Conservation (phyloP, 2,888 invertebrate species). For the Teinopalpus imperialis region DNA sequence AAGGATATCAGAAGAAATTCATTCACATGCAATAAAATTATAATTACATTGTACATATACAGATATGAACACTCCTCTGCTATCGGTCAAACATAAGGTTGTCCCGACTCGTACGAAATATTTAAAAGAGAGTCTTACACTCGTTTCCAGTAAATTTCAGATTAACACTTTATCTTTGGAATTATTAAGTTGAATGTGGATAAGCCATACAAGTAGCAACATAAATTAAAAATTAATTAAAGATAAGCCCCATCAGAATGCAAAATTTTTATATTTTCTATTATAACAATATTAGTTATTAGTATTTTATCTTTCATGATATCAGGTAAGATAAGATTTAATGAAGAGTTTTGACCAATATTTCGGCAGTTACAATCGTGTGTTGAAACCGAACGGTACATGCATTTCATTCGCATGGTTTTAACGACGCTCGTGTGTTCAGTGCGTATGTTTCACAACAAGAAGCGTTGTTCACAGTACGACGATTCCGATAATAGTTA, state of each 20-base stretch:
- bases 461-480: slow-evolving; percentile 29
- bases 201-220: slow-evolving; percentile 8
- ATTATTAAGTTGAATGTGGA: background rate
- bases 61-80: background rate
- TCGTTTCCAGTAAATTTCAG: background rate
- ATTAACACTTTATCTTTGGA: background rate
- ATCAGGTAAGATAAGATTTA: slow-evolving; percentile 22
- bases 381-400: background rate
- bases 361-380: slow-evolving; percentile 9
- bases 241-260: slow-evolving; percentile 1
- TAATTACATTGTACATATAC: background rate
- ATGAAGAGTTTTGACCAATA: slow-evolving; percentile 15
- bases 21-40: background rate
- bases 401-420: slow-evolving; percentile 9
- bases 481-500: slow-evolving; percentile 40
- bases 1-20: background rate
- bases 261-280: slow-evolving; percentile 1
- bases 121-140: background rate
- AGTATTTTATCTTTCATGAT: slow-evolving; percentile 16
- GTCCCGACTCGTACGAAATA: background rate
- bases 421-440: background rate
- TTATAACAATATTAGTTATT: slow-evolving; percentile 18
- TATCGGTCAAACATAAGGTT: slow-evolving; percentile 1
- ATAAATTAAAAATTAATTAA: slow-evolving; percentile 1
- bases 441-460: slow-evolving; percentile 38